phyloP scores from a whole-genome alignment of 2,888 invertebrate genomes.

The Agonopterix arenella region DNA sequence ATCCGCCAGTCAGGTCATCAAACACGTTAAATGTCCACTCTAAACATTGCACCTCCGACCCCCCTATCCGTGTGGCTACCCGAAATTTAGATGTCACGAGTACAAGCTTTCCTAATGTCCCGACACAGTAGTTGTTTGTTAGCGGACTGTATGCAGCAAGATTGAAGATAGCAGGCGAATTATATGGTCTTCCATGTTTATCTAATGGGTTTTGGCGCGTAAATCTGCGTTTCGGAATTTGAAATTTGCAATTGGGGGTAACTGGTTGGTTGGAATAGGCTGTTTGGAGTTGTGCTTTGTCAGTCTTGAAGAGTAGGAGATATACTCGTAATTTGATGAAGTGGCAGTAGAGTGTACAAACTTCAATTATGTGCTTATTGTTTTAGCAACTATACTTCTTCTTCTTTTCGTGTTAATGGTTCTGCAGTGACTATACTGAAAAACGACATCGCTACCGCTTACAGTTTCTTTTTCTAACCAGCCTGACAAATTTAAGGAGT shows the following conservation, averaged over 20 bases:
- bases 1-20: not conserved
- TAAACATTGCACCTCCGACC: not conserved
- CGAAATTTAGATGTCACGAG: conserved; percentile 76
- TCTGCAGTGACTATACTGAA: too few species aligned
- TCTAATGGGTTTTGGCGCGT: conserved; percentile 29
- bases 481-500: too few species aligned
- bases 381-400: too few species aligned
- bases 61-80: conserved; percentile 50
- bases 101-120: conserved; percentile 65
- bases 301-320: too few species aligned
- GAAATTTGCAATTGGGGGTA: conserved; percentile 3
- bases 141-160: conserved; percentile 53
- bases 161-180: conserved; percentile 67
- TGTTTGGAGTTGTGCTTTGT: too few species aligned
- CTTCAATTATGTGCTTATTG: too few species aligned
- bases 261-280: not conserved
- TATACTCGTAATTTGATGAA: too few species aligned
- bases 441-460: too few species aligned
- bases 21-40: not conserved
- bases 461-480: too few species aligned
- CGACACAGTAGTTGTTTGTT: conserved; percentile 66
- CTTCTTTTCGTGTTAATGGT: too few species aligned
- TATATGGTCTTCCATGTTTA: conserved; percentile 49
- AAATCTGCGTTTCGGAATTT: conserved; percentile 20
- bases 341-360: too few species aligned